Evolutionary conservation across 2,888 invertebrate genomes (phyloP), one percentile per base, ranked within the genome.

Genomic region (Isotomurus palustris): DNA sequence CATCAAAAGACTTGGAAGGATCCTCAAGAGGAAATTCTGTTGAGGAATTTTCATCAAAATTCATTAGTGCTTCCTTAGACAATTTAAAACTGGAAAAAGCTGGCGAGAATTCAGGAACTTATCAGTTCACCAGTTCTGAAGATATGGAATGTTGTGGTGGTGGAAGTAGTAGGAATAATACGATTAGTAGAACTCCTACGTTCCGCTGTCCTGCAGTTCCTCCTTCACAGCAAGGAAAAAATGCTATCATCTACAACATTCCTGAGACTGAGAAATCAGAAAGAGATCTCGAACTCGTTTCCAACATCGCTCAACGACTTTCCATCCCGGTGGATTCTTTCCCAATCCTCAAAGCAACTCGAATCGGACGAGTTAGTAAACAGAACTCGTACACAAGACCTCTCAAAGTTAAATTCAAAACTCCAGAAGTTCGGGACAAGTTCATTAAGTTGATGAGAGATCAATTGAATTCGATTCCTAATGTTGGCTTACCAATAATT

Each of bases 181-280:
- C 14, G n/a, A 38, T 5, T 38, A n/a, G n/a, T n/a, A n/a, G n/a
- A n/a, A n/a, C n/a, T n/a, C n/a, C n/a, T n/a, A n/a, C n/a, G n/a
- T n/a, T n/a, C n/a, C n/a, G n/a, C n/a, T n/a, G n/a, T n/a, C n/a
- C n/a, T n/a, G n/a, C n/a, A n/a, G n/a, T n/a, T n/a, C n/a, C n/a
- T n/a, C n/a, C n/a, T n/a, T n/a, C n/a, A n/a, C n/a, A n/a, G n/a
- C n/a, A n/a, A n/a, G n/a, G n/a, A n/a, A 38, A 38, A 8, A 10
- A 4, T 22, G 43, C 43, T 6, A 43, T 43, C 5, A 43, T 43
- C 24, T 43, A 43, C 43, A 43, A 43, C 43, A 43, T 43, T 19
- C 43, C 43, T 10, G 43, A 43, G 24, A 3, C 24, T 10, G 24
- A 43, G 10, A 6, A 5, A 19, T 3, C 22, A 6, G 6, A 10